Evolutionary conservation across 2,888 invertebrate genomes (phyloP).

Genomic region (Microplitis manilae): DNA sequence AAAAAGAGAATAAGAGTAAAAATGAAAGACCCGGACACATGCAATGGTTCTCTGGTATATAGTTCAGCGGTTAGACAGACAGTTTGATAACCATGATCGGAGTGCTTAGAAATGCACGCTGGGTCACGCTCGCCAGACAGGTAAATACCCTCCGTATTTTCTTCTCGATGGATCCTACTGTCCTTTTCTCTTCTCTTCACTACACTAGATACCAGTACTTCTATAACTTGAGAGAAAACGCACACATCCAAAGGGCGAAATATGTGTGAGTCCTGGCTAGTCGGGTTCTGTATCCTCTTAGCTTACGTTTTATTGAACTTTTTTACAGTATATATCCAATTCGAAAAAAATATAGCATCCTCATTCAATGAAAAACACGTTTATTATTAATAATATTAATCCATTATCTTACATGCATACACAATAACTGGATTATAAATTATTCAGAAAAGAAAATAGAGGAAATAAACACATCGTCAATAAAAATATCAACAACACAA

Average conservation of each 20-base stretch:
- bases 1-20: not conserved
- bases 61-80: slow-evolving; percentile 44
- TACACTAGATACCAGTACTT: not conserved
- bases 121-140: slow-evolving; percentile 50
- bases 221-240: not conserved
- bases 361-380: not conserved
- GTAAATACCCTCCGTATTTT: slow-evolving; percentile 44
- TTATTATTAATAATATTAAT: not conserved
- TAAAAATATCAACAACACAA: not conserved
- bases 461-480: not conserved
- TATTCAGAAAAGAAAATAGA: not conserved
- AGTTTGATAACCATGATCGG: slow-evolving; percentile 49
- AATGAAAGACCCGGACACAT: slow-evolving; percentile 23
- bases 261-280: not conserved
- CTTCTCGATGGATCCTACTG: slow-evolving; percentile 18
- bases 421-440: not conserved
- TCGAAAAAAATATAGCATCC: not conserved
- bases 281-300: not conserved
- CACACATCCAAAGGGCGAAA: slow-evolving; percentile 1
- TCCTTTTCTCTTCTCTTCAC: not conserved
- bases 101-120: slow-evolving; percentile 43
- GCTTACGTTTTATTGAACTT: not conserved
- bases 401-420: not conserved
- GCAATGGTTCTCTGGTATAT: slow-evolving; percentile 27
- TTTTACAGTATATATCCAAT: not conserved